Evolutionary conservation across 2,797 vertebrate species (phyloP).

Genomic region (Sus cebifrons): DNA sequence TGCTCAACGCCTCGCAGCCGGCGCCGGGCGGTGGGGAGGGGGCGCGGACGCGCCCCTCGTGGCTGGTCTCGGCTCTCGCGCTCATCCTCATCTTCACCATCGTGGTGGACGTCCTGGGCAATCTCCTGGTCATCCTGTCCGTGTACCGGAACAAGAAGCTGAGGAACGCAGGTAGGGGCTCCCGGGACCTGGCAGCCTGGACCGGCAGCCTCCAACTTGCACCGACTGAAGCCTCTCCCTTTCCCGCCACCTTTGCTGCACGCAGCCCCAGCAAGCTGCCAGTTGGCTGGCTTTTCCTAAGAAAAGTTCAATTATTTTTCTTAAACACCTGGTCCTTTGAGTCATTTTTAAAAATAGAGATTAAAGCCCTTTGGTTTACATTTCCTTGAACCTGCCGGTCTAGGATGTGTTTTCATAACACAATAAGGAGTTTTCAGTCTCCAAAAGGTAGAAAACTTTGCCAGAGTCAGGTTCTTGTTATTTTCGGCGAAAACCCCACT

Average conservation of each 20-base stretch:
- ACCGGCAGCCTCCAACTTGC: neutral
- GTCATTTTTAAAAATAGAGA: neutral
- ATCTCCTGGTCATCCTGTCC: constrained; percentile 97
- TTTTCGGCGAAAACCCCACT: neutral
- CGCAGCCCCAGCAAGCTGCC: neutral
- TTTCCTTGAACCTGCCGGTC: neutral
- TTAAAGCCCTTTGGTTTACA: neutral
- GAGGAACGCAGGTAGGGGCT: constrained; percentile 95
- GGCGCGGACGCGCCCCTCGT: constrained; percentile 91
- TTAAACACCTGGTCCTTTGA: too few relatives aligned
- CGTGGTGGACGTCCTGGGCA: constrained; percentile 96
- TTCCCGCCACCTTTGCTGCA: fast-evolving
- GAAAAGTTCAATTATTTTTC: neutral
- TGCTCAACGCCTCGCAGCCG: constrained; percentile 92
- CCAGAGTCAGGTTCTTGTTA: neutral
- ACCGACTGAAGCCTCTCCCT: fast-evolving
- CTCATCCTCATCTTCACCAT: constrained; percentile 97
- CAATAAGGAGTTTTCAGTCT: neutral
- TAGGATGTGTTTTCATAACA: neutral
- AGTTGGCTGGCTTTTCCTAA: neutral
- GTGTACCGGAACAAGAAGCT: constrained; percentile 98
- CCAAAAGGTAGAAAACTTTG: too few relatives aligned
- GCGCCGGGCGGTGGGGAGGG: constrained; percentile 86
- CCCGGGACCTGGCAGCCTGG: neutral
- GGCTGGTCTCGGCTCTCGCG: constrained; percentile 95